phyloP scores from a whole-genome alignment of 2,797 vertebrate genomes.

The Phataginus tetradactyla region DNA sequence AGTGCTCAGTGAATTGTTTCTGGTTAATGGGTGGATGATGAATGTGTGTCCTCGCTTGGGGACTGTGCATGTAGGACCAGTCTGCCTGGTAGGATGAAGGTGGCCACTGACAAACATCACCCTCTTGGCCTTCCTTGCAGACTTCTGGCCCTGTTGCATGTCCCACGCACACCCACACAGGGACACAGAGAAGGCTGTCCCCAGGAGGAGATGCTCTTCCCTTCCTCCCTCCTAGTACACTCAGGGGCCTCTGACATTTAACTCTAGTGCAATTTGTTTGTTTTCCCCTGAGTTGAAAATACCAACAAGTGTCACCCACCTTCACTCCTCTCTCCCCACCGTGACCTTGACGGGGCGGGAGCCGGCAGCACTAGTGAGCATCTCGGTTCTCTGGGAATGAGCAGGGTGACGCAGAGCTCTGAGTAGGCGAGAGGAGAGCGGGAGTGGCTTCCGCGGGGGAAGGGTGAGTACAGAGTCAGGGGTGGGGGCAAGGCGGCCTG shows the following conservation, averaged over 20 bases:
- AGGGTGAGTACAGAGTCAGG: not conserved
- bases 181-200: not conserved
- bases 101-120: not conserved
- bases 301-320: slow-evolving; percentile 87
- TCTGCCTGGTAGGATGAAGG: not conserved
- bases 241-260: slow-evolving; percentile 83
- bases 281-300: slow-evolving; percentile 84
- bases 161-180: not conserved
- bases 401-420: not conserved
- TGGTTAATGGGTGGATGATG: not conserved
- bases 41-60: not conserved
- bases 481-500: too few relatives aligned
- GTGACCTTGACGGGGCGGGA: slow-evolving; percentile 70
- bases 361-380: slow-evolving; percentile 72
- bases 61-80: not conserved
- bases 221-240: not conserved
- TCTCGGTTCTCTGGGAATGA: slow-evolving; percentile 60
- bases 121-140: not conserved
- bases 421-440: not conserved
- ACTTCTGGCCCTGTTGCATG: not conserved
- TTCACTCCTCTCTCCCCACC: slow-evolving; percentile 76
- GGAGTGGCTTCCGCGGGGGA: not conserved
- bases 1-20: not conserved
- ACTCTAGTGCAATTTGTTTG: slow-evolving; percentile 80
- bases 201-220: slow-evolving; percentile 48